Conservation (phyloP, 92 coral and sea anemone genomes). For the Umimayanthus chanpuru region DNA sequence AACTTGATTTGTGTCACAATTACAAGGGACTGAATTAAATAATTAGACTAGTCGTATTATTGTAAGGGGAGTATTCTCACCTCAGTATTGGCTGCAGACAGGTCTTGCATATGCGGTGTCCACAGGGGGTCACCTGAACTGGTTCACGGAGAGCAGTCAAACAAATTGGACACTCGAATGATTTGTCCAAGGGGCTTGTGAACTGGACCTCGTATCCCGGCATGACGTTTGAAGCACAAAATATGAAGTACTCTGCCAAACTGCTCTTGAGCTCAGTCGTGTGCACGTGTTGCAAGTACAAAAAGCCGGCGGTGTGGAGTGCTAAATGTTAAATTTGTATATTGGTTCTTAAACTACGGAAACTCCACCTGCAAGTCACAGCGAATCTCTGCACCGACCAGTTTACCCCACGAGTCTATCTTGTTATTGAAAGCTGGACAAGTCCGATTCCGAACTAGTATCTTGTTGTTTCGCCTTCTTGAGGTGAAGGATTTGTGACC, state of each 20-base stretch:
- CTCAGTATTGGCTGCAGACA: slow-evolving; percentile 94
- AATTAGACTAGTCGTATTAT: no score
- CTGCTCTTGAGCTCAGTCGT: background rate
- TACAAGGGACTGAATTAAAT: no score
- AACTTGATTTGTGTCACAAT: no score
- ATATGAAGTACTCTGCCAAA: background rate
- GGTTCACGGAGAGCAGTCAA: slow-evolving; percentile 96
- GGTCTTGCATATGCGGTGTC: slow-evolving; percentile 93
- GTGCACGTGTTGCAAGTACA: background rate
- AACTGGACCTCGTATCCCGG: slow-evolving; percentile 96
- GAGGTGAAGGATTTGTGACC: background rate
- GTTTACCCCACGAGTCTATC: background rate
- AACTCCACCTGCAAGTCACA: background rate
- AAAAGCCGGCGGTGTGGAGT: background rate
- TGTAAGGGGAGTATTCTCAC: slow-evolving; percentile 35
- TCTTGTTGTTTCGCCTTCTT: background rate
- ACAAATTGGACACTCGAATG: slow-evolving; percentile 97
- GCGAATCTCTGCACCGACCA: background rate
- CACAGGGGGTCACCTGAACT: slow-evolving; percentile 97
- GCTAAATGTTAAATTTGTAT: background rate
- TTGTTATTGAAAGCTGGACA: background rate
- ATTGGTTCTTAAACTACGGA: no score
- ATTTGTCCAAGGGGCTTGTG: slow-evolving; percentile 81
- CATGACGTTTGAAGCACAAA: slow-evolving; percentile 48
- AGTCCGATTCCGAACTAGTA: background rate